These are phyloP conservation scores for Sylvia atricapilla DNA, from an alignment of 2,113 vertebrate genomes.

Conservation along the genomic window DNA sequence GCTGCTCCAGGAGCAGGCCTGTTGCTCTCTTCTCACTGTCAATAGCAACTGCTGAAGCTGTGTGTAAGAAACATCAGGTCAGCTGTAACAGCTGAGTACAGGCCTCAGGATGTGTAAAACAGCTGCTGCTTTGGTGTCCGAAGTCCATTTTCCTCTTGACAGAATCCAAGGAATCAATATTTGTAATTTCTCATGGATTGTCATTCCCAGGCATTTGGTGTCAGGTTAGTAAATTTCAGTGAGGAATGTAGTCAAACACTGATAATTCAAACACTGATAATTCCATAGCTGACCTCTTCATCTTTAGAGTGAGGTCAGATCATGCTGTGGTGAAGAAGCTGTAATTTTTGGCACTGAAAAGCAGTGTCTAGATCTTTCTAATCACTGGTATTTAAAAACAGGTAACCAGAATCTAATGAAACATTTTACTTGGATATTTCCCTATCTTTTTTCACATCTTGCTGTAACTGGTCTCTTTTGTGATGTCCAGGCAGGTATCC, in stretches of 20 bases:
- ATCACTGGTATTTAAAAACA: background rate
- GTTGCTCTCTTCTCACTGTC: background rate
- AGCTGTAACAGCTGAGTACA: background rate
- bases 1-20: background rate
- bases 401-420: background rate
- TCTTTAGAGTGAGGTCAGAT: background rate
- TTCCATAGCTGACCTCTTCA: background rate
- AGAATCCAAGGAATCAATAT: background rate
- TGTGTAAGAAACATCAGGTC: background rate
- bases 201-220: background rate
- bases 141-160: background rate
- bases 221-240: background rate
- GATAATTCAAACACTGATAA: background rate
- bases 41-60: background rate
- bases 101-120: background rate
- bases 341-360: background rate
- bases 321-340: background rate
- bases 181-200: background rate
- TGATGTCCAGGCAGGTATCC: background rate
- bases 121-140: background rate
- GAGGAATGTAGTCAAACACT: accelerated
- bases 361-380: background rate
- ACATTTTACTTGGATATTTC: background rate
- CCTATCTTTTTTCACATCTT: background rate
- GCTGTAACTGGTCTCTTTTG: background rate